Evolutionary conservation across 2,113 vertebrate species (phyloP), one percentile per base, ranked within the genome.

Genomic region (Onychorhynchus coronatus): DNA sequence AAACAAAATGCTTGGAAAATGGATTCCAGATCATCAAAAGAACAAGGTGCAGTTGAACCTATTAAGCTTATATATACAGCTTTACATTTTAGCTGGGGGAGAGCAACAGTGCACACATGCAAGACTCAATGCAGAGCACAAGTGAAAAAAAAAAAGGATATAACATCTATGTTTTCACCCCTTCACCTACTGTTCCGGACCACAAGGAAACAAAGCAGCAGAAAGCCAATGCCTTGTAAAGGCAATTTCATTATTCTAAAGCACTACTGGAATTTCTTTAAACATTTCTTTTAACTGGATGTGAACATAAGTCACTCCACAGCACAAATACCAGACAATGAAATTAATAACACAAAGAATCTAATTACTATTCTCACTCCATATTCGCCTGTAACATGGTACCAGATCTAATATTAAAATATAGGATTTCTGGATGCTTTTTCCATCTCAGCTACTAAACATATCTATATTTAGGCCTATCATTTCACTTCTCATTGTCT

Each of bases 291-390:
- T 66, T 68, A 85, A 93, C n/a, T n/a, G 37, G 12, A 91, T 72
- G n/a, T 61, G 73, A 95, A 93, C 72, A 27, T 73, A 94, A 91
- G 63, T 86, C 83, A 88, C 59, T 77, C 88, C 33, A 42, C 72
- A 84, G 88, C 55, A 88, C 71, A 92, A 91, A 95, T 9, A 94
- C 18, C n/a, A 91, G 85, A 74, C 63, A 88, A 70, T 49, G 17
- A 92, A 86, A 90, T 50, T 15, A 94, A 4, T 80, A 80, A 82
- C 77, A 93, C 50, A 73, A 76, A 90, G 75, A 90, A 75, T 21
- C 44, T 93, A 88, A 94, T 88, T 93, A 93, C 47, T 81, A 74
- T 84, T 88, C 85, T 77, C 67, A 74, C 7, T 76, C 63, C 12
- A 13, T 62, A 94, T 35, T 63, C 42, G 24, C 92, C 75, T 90